These are phyloP conservation scores for Drosophila putrida DNA, from an alignment of 2,888 invertebrate genomes.

Conservation along the genomic window DNA sequence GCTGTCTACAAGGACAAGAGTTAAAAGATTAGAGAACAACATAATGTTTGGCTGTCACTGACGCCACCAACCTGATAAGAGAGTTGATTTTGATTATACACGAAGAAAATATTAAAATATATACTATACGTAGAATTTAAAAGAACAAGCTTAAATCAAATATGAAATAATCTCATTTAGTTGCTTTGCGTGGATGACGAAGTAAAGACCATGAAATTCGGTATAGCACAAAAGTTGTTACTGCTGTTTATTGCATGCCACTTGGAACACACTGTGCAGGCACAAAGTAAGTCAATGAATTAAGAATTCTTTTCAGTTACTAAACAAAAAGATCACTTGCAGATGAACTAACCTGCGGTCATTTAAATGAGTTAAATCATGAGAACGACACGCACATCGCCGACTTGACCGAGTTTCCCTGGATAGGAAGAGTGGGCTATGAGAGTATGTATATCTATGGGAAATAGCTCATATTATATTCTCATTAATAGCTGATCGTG, in stretches of 20 bases:
- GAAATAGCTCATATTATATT: not conserved
- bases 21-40: constrained; percentile 4
- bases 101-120: not conserved
- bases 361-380: constrained; percentile 15
- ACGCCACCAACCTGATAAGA: constrained; percentile 12
- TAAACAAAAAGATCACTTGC: not conserved
- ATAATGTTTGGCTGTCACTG: not conserved
- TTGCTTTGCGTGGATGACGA: constrained; percentile 15
- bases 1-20: not conserved
- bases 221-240: not conserved
- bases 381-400: constrained; percentile 6
- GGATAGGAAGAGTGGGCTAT: constrained; percentile 34
- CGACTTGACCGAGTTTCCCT: constrained; percentile 33
- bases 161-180: constrained; percentile 26
- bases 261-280: not conserved
- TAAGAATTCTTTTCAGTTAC: not conserved
- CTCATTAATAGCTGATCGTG: constrained; percentile 18
- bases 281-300: constrained; percentile 10
- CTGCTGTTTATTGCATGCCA: constrained; percentile 1
- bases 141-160: not conserved
- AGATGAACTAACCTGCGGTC: constrained; percentile 30
- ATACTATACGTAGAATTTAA: not conserved
- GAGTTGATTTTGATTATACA: not conserved
- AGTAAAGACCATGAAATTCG: constrained; percentile 15
- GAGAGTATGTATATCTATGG: constrained; percentile 28